Percentiles rank a stretch among this genome's conserved stretches.
Evolutionary conservation across 2,888 invertebrate species (phyloP).

Genomic region (Hetaerina titia): DNA sequence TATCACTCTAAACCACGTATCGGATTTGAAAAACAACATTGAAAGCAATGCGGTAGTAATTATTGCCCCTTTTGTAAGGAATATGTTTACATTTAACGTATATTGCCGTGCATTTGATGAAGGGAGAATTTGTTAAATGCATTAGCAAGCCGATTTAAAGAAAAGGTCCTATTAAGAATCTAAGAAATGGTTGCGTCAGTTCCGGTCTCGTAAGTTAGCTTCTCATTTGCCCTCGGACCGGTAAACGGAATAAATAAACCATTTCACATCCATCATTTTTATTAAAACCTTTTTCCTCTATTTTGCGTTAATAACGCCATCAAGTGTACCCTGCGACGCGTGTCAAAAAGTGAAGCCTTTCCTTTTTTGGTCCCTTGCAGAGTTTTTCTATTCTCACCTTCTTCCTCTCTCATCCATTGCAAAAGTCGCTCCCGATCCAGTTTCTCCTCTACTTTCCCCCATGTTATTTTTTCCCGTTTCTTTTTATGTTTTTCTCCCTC

Average conservation of each 20-base stretch:
- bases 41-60: too few species aligned
- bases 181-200: too few species aligned
- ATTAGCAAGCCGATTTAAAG: too few species aligned
- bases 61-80: too few species aligned
- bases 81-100: too few species aligned
- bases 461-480: not conserved
- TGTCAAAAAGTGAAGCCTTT: not conserved
- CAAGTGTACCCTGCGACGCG: not conserved
- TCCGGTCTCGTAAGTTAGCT: too few species aligned
- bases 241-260: not conserved
- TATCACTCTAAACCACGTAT: too few species aligned
- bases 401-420: not conserved
- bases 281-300: not conserved
- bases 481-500: not conserved
- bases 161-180: too few species aligned
- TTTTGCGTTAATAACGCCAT: not conserved
- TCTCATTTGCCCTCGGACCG: not conserved
- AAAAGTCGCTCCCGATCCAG: slow-evolving; percentile 34
- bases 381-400: not conserved
- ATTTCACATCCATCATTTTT: not conserved
- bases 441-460: not conserved
- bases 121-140: too few species aligned
- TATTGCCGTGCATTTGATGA: too few species aligned
- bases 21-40: too few species aligned
- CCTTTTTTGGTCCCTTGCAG: not conserved